Base-by-base conservation (phyloP, 2,797 vertebrate genomes). In the Trichosurus vulpecula region DNA sequence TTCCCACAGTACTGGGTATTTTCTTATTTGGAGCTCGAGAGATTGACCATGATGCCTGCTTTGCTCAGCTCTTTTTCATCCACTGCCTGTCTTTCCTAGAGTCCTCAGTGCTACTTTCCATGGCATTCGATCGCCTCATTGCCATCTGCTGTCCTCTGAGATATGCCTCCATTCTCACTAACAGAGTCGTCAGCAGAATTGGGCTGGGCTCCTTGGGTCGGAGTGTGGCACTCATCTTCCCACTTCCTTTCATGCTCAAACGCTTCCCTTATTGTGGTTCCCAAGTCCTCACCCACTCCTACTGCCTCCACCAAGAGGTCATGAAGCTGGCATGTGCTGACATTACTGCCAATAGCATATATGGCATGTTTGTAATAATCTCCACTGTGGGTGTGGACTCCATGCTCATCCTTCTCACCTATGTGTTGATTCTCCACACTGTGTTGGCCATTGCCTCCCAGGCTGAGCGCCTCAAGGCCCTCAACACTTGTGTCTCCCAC, bases 41-140 rank as follows among this genome's bases (percentile, higher is more conserved):
- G 54, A 98, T 98, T 81, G 11, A 93, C 14, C 97, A 94, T 6
- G 92, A 94, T 41, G 98, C 98, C 0, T 99, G 98, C 41, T 92
- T 98, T 81, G 11, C 96, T 1, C 99, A 99, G 97, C 98, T 99
- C 98, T 98, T 97, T 93, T 98, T 98, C 97, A 98, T 99, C 92
- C 98, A 99, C 61, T 74, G 92, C 9, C 95, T 98, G 92, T 98
- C 97, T 2, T 97, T 98, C 56, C 94, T 98, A 0, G 96, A 98
- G 93, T 98, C 97, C 0, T 98, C 98, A 3, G 96, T 98, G 11
- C 94, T 98, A 22, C 92, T 98, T 52, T 98, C 97, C 54, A 98
- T 99, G 99, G 98, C 99, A 0, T 98, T 98, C 8, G 97, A 98
- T 90, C 90, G 93, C 35, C 98, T 98, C 1, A 9, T 98, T 54